A percentile compares a stretch with the other conserved stretches of the same genome.
These are phyloP conservation scores for Hedya salicella DNA, from an alignment of 2,888 invertebrate species.

Conservation along the genomic window DNA sequence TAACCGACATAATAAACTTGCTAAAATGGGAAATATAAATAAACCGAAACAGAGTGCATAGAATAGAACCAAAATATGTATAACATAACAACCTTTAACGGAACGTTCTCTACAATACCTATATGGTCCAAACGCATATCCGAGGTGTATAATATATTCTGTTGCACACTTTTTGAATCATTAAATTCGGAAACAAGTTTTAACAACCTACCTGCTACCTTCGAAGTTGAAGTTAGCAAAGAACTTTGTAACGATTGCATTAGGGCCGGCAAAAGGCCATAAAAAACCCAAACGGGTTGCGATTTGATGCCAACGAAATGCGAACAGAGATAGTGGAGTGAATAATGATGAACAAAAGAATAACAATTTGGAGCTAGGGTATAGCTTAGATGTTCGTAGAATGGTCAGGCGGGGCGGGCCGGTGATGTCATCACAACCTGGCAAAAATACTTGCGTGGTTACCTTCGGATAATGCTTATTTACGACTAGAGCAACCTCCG, in stretches of 20 bases:
- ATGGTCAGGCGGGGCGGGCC: conserved; percentile 65
- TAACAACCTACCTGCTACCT: conserved; percentile 12
- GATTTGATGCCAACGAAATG: conserved; percentile 65
- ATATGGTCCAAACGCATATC: background rate
- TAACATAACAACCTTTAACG: background rate
- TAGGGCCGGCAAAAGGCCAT: conserved; percentile 54
- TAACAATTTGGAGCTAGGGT: conserved; percentile 69
- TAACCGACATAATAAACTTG: no score
- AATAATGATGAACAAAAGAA: conserved; percentile 62
- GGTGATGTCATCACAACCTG: conserved; percentile 75
- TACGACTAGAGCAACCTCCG: background rate
- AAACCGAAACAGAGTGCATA: background rate
- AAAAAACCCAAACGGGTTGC: conserved; percentile 70
- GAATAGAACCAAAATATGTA: background rate
- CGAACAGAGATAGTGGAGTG: conserved; percentile 65
- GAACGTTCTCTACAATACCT: no score
- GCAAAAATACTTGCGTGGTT: conserved; percentile 59
- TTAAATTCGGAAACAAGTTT: conserved; percentile 19
- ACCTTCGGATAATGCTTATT: conserved; percentile 60
- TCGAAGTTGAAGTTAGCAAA: conserved; percentile 12
- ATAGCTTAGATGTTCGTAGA: conserved; percentile 71
- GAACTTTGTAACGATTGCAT: conserved; percentile 24
- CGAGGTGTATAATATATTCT: background rate
- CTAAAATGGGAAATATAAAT: background rate
- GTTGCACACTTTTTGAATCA: conserved; percentile 16